Evolutionary conservation across 2,888 invertebrate species (phyloP).

Genomic region (Perizoma affinitatum): DNA sequence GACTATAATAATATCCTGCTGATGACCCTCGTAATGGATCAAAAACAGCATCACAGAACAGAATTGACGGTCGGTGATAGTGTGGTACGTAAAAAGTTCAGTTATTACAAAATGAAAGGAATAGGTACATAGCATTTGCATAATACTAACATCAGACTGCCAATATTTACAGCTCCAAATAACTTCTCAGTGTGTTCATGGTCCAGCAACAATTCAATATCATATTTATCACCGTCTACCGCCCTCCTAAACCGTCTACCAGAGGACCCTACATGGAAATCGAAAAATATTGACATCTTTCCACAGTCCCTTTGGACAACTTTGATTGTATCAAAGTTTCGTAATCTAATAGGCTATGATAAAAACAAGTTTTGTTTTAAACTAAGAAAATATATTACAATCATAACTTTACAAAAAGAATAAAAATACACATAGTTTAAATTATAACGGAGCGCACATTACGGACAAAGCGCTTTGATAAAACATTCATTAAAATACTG

Average conservation of each 20-base stretch:
- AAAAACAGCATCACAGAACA: too few relatives aligned
- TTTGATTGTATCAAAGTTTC: background rate
- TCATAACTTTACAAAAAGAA: conserved; percentile 61
- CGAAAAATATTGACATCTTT: conserved; percentile 74
- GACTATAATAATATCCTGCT: too few relatives aligned
- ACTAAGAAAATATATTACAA: conserved; percentile 73
- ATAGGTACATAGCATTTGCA: background rate
- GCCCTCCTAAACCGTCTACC: conserved; percentile 69
- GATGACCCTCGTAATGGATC: too few relatives aligned
- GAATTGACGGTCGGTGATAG: too few relatives aligned
- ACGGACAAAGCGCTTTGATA: conserved; percentile 6
- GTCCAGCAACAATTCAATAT: conserved; percentile 59
- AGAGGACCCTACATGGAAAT: conserved; percentile 60
- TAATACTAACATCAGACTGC: conserved; percentile 64
- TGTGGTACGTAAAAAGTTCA: too few relatives aligned
- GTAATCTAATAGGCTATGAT: conserved; percentile 55
- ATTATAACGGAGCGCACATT: conserved; percentile 22
- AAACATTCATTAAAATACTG: conserved; percentile 30
- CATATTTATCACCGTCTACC: conserved; percentile 63
- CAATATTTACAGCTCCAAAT: conserved; percentile 62
- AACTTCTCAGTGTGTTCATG: conserved; percentile 48
- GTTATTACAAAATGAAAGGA: background rate
- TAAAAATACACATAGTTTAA: conserved; percentile 49
- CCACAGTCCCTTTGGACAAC: background rate
- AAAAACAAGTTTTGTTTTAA: conserved; percentile 47